Evolutionary conservation across 2,888 invertebrate genomes (phyloP).

Genomic region (Leptopterna dolabrata): DNA sequence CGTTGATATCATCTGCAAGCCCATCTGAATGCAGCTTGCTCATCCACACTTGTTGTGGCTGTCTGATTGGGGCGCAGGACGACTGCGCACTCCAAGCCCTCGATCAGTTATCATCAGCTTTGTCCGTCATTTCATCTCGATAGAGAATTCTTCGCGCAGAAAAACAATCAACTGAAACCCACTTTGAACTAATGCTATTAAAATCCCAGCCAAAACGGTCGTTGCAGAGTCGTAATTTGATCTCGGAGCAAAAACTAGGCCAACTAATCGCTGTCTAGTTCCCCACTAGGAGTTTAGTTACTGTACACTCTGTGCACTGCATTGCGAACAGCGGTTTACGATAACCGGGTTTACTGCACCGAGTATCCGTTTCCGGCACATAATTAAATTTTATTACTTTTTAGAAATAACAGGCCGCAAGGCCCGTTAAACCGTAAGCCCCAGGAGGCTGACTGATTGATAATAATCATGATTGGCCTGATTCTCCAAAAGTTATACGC

Average conservation of each 20-base stretch:
- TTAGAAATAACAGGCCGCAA: too few species aligned
- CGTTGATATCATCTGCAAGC: background rate
- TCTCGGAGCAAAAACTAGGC: background rate
- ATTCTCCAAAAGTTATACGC: too few species aligned
- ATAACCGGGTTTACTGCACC: background rate
- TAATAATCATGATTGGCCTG: too few species aligned
- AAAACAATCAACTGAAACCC: background rate
- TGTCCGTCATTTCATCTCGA: too few species aligned
- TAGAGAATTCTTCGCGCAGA: too few species aligned
- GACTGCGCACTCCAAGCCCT: too few species aligned
- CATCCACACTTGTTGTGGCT: background rate
- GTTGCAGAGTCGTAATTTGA: background rate
- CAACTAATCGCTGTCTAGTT: background rate
- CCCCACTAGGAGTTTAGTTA: background rate
- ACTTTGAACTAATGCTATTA: background rate
- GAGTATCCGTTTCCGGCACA: background rate
- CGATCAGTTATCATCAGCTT: too few species aligned
- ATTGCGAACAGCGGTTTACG: background rate
- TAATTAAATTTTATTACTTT: background rate
- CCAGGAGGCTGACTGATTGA: too few species aligned
- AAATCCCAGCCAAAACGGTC: background rate
- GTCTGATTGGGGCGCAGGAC: too few species aligned
- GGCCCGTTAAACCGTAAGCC: too few species aligned
- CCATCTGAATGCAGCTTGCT: background rate
- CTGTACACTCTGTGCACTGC: background rate